Conservation (phyloP, 2,888 invertebrate genomes). For the Epistrophella euchroma region DNA sequence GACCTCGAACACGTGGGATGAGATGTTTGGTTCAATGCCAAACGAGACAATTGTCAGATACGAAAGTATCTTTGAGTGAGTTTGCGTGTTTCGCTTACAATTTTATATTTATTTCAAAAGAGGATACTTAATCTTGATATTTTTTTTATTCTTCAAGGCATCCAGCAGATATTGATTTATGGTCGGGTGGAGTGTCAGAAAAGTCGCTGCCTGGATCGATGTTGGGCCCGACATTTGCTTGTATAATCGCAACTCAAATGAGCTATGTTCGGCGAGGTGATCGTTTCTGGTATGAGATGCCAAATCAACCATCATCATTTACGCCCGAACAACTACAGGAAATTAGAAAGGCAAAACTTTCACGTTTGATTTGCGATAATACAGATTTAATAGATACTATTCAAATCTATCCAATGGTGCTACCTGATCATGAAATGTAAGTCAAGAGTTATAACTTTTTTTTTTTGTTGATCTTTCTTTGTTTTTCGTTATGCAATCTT, state of each 20-base stretch:
- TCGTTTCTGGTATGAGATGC: conserved; percentile 97
- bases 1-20: conserved; percentile 90
- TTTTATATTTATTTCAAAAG: background rate
- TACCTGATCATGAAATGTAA: conserved; percentile 97
- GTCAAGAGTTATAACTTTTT: conserved; percentile 84
- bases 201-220: conserved; percentile 94
- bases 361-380: conserved; percentile 95
- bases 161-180: conserved; percentile 96
- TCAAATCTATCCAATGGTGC: conserved; percentile 95
- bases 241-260: conserved; percentile 96
- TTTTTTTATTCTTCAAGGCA: conserved; percentile 85
- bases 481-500: conserved; percentile 11
- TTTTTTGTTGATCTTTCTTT: background rate
- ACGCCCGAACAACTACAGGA: conserved; percentile 93
- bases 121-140: background rate
- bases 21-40: conserved; percentile 93
- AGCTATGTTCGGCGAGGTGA: conserved; percentile 94
- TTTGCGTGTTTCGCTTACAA: conserved; percentile 70
- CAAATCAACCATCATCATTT: conserved; percentile 96
- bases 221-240: conserved; percentile 97
- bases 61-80: conserved; percentile 92
- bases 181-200: conserved; percentile 97
- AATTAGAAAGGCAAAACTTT: conserved; percentile 91
- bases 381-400: conserved; percentile 96
- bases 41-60: conserved; percentile 94